Evolutionary conservation across 2,113 vertebrate species (phyloP).

Genomic region (Pelvicachromis taeniatus): DNA sequence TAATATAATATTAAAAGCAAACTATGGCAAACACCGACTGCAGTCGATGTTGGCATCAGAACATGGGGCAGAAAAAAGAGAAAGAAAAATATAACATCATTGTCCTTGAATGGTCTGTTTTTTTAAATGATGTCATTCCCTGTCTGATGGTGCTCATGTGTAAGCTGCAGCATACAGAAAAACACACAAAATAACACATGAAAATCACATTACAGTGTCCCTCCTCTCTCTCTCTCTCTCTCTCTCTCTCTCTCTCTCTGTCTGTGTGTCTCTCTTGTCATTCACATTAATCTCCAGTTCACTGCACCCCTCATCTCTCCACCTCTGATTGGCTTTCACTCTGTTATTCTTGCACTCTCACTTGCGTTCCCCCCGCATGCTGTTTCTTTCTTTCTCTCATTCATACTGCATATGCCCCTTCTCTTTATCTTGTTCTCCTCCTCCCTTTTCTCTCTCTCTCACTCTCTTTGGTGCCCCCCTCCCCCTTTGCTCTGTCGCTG

Average conservation of each 20-base stretch:
- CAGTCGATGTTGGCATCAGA: background rate
- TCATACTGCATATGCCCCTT: background rate
- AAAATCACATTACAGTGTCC: background rate
- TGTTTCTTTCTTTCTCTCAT: background rate
- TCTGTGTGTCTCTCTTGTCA: slow-evolving; percentile 4
- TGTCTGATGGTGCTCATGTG: background rate
- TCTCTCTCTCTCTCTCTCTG: background rate
- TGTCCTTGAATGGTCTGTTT: background rate
- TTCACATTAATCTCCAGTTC: slow-evolving; percentile 50
- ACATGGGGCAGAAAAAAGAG: background rate
- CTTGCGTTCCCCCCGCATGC: background rate
- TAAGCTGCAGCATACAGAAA: background rate
- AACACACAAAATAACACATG: background rate
- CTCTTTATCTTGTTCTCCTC: background rate
- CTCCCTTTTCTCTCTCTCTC: background rate
- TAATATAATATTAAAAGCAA: background rate
- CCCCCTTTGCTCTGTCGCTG: slow-evolving; percentile 28
- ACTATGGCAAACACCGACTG: background rate
- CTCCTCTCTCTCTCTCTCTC: background rate
- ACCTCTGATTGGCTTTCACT: slow-evolving; percentile 39
- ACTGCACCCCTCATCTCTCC: slow-evolving; percentile 9
- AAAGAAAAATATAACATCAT: background rate
- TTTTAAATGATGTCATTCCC: background rate
- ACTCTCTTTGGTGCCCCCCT: background rate
- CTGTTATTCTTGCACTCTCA: background rate